Conservation (phyloP, 23 tunicate genomes). For the Halocynthia aurantium region DNA sequence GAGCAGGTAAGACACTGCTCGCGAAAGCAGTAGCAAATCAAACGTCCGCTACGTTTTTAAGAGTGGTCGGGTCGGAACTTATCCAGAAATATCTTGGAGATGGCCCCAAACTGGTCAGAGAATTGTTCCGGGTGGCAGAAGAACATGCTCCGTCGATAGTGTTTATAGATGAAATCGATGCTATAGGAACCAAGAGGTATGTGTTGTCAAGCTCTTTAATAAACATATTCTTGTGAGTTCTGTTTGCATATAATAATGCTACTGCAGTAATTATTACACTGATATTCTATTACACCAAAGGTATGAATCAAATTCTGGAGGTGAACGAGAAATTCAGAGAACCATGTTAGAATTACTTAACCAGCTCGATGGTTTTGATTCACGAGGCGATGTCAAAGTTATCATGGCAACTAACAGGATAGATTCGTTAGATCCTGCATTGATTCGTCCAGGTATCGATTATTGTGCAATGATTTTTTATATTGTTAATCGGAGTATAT, state of each 20-base stretch:
- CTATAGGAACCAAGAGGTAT: conserved; percentile 91
- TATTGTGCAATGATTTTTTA: background rate
- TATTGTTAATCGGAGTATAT: background rate
- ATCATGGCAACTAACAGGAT: conserved; percentile 98
- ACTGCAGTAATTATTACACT: background rate
- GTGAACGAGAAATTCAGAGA: conserved; percentile 97
- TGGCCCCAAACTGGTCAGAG: conserved; percentile 96
- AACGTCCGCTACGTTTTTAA: conserved; percentile 92
- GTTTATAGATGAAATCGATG: conserved; percentile 97
- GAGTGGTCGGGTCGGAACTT: conserved; percentile 94
- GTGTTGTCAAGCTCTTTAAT: too few species aligned
- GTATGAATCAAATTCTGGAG: conserved; percentile 97
- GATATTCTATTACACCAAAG: conserved; percentile 12
- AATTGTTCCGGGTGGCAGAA: conserved; percentile 94
- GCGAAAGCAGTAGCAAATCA: conserved; percentile 99
- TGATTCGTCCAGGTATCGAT: conserved; percentile 77
- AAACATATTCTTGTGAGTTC: background rate
- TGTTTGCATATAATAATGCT: too few species aligned
- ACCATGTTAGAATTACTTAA: conserved; percentile 95
- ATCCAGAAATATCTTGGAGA: conserved; percentile 95
- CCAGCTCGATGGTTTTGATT: conserved; percentile 97
- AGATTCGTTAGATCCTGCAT: conserved; percentile 90
- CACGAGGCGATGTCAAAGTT: conserved; percentile 95
- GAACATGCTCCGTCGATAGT: conserved; percentile 98
- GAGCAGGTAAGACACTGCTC: conserved; percentile 88